phyloP scores from a whole-genome alignment of 2,888 invertebrate species.

The Teleiodes luculella region DNA sequence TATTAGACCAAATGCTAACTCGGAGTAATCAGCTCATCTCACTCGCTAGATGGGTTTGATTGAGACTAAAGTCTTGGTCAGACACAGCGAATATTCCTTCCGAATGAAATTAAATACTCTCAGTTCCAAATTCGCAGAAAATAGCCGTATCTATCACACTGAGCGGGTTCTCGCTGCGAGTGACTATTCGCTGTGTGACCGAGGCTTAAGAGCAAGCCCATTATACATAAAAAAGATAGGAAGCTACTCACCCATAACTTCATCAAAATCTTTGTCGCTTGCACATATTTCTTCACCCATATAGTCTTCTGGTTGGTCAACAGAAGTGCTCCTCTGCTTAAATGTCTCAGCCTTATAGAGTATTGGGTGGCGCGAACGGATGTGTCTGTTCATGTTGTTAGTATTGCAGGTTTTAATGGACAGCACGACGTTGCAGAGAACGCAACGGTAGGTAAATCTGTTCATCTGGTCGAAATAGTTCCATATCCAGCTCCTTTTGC shows the following conservation, averaged over 20 bases:
- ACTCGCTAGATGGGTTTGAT: too few species aligned
- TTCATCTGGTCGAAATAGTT: slow-evolving; percentile 66
- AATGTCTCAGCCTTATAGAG: slow-evolving; percentile 50
- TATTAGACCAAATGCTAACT: too few species aligned
- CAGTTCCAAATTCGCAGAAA: too few species aligned
- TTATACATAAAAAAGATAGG: too few species aligned
- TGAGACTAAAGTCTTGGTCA: too few species aligned
- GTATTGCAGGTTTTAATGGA: slow-evolving; percentile 72
- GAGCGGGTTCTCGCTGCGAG: too few species aligned
- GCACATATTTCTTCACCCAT: slow-evolving; percentile 46
- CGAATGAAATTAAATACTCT: too few species aligned
- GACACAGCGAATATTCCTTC: too few species aligned
- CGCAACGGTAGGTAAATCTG: slow-evolving; percentile 63
- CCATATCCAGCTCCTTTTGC: slow-evolving; percentile 72
- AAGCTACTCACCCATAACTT: slow-evolving; percentile 13
- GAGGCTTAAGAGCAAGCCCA: too few species aligned
- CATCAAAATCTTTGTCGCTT: slow-evolving; percentile 37
- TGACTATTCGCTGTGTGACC: too few species aligned
- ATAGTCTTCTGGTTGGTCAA: slow-evolving; percentile 25
- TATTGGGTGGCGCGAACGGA: slow-evolving; percentile 55
- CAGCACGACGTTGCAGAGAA: slow-evolving; percentile 59
- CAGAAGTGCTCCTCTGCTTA: slow-evolving; percentile 27
- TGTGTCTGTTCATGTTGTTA: slow-evolving; percentile 70
- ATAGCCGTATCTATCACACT: too few species aligned
- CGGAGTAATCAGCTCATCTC: too few species aligned